Base-by-base conservation (phyloP, 1,140 invertebrate species). In the Radopholus similis region DNA sequence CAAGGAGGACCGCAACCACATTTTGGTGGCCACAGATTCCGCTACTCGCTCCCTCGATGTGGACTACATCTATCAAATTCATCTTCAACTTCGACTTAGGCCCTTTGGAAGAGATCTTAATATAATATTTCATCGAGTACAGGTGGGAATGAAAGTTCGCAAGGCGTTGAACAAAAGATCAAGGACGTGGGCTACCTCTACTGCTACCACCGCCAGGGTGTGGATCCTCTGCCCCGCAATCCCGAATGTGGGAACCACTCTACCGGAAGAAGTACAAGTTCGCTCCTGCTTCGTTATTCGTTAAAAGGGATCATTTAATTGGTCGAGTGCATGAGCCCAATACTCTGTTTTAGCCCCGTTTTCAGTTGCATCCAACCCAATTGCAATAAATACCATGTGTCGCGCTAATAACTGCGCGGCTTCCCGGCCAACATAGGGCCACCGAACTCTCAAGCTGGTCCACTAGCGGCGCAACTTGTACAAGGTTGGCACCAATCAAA, bases 1-100 rank as follows among this genome's bases (percentile, higher is more conserved):
- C 83, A 86, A 91, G 51, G 88, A 87, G 53, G 88, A 89, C 11
- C 88, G 91, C 78, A 97, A 96, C 83, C 87, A 88, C 81, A 87
- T 88, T 13, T 74, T 99, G 34, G 94, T 98, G 40, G 59, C 30
- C 47, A 28, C 40, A 4, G 30, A 62, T 42, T 62, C 34, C 32
- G 11, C 23, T 62, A 23, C 30, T n/a, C n/a, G n/a, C n/a, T n/a
- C n/a, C n/a, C 5, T 2, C 5, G 5, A 62, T 32, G 40, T 47
- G 40, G 8, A 26, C 2, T 26, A 26, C 28, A 42, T 26, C 18
- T 6, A 1, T 3, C 28, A 62, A 47, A 6, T n/a, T n/a, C 21
- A 28, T 66, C 6, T 47, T 44, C 13, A 54, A 70, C 58, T 51
- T 57, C 44, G 37, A 63, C 85, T n/a, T n/a, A n/a, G n/a, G n/a